Evolutionary conservation across 1,140 invertebrate species (phyloP), one percentile per base, ranked within the genome.

Genomic region (Diprion similis): DNA sequence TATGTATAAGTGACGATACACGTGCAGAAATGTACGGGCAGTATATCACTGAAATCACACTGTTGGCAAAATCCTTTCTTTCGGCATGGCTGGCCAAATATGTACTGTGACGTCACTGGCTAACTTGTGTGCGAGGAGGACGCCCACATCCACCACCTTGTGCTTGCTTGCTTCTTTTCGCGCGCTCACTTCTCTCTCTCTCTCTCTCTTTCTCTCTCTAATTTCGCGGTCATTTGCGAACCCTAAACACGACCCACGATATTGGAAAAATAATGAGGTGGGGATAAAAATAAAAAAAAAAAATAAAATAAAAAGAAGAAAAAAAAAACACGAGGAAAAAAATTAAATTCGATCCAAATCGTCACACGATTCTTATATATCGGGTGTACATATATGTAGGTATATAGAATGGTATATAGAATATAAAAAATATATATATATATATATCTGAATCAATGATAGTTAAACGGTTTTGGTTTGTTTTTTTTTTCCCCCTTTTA

Each of bases 81-180:
- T 68, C 66, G 66, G 66, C 10, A 68, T 45, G 66, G 18, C 66
- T 68, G 66, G 84, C 85, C 86, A 86, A 87, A 87, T 87, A 87
- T 80, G 85, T 87, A 83, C 75, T 79, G 80, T 87, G 86, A 87
- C 85, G 85, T 87, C 86, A 87, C 81, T 79, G 71, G 72, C 74
- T 71, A 67, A 51, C 66, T 72, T 68, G 66, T 48, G 73, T 71
- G 77, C 76, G 80, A 72, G 78, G 80, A 79, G 76, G 79, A 79
- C 79, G 76, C 79, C 81, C 79, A 82, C 76, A 76, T 79, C 77
- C 70, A 76, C 71, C 68, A 75, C 67, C 70, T 71, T 68, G 46
- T 51, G 76, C 46, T 71, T 66, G 17, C 72, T 45, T 70, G 46
- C 72, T 46, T 76, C 70, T 75, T 73, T 76, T 78, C 75, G 73